Evolutionary conservation across 2,797 vertebrate genomes (phyloP), one percentile per base, ranked within the genome.

Genomic region (Cygnus olor): DNA sequence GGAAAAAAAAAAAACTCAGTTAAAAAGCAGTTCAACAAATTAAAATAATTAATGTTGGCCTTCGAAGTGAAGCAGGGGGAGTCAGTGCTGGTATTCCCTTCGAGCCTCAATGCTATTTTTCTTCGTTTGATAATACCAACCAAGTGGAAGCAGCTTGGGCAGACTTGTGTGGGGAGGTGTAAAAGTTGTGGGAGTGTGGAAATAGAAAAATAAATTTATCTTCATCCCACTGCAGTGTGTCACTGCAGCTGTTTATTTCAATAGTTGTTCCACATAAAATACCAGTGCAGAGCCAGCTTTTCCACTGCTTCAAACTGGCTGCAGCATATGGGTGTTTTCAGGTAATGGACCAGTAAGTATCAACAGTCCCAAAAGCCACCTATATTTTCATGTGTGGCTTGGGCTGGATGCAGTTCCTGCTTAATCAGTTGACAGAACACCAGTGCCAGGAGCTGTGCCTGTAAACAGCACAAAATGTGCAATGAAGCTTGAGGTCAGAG

Each of bases 171-270:
- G 90, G 93, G 95, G 93, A 96, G 91, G 94, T 97, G 95, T 89
- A 95, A 95, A 95, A 95, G 61, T 74, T 94, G 93, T 95, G 91
- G 94, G 96, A 96, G 96, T 96, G 92, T 90, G 91, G 90, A 96
- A 95, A 94, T 85, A 92, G 91, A 64, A 93, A 97, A 96, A 96
- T 94, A 97, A 93, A 95, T 95, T 94, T 95, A 96, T 95, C 94
- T 91, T 93, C 93, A 88, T 95, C 96, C 92, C 90, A 95, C 92
- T 91, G 44, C 90, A 94, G 83, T 97, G 93, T 96, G 94, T 90
- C 95, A 95, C 45, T 95, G 94, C 90, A 94, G 95, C 94, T 96
- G 96, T 94, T 95, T 96, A 89, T 90, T 95, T 97, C 94, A 72
- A 82, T 94, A 70, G 91, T 20, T 82, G 77, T 80, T 95, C 93